phyloP scores from a whole-genome alignment of 2,113 vertebrate genomes.

The Xyrauchen texanus region DNA sequence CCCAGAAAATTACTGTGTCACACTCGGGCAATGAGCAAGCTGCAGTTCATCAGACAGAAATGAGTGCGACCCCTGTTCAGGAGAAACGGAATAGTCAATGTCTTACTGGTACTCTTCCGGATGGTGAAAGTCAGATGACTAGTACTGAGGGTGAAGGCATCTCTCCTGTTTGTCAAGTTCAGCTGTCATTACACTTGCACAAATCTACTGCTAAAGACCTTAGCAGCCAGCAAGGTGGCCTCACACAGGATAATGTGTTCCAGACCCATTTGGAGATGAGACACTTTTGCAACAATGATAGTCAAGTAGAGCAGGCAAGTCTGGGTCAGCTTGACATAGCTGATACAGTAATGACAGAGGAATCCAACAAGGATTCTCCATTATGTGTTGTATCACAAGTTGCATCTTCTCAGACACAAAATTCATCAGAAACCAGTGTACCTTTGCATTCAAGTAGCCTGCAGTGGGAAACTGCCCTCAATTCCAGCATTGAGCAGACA shows the following conservation, averaged over 20 bases:
- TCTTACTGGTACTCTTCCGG: slow-evolving; percentile 65
- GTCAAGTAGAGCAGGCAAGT: slow-evolving; percentile 43
- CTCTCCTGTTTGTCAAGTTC: slow-evolving; percentile 60
- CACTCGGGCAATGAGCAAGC: slow-evolving; percentile 70
- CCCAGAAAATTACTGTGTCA: slow-evolving; percentile 73
- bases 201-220: slow-evolving; percentile 47
- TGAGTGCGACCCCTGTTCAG: slow-evolving; percentile 50
- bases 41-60: slow-evolving; percentile 65
- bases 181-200: slow-evolving; percentile 57
- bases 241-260: slow-evolving; percentile 52
- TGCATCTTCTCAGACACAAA: slow-evolving; percentile 45
- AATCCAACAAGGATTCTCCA: not conserved
- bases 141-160: slow-evolving; percentile 67
- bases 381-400: slow-evolving; percentile 43
- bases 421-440: slow-evolving; percentile 35
- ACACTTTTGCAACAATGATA: slow-evolving; percentile 44
- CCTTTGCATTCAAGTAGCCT: slow-evolving; percentile 40
- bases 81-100: slow-evolving; percentile 66
- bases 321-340: slow-evolving; percentile 54
- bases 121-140: slow-evolving; percentile 61
- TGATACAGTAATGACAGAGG: slow-evolving; percentile 50
- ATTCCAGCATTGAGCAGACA: slow-evolving; percentile 44
- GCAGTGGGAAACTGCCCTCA: slow-evolving; percentile 42
- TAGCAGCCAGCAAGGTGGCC: slow-evolving; percentile 21
- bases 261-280: too few relatives aligned